Evolutionary conservation across 2,113 vertebrate genomes (phyloP), one percentile per base, ranked within the genome.

Genomic region (Ondatra zibethicus): DNA sequence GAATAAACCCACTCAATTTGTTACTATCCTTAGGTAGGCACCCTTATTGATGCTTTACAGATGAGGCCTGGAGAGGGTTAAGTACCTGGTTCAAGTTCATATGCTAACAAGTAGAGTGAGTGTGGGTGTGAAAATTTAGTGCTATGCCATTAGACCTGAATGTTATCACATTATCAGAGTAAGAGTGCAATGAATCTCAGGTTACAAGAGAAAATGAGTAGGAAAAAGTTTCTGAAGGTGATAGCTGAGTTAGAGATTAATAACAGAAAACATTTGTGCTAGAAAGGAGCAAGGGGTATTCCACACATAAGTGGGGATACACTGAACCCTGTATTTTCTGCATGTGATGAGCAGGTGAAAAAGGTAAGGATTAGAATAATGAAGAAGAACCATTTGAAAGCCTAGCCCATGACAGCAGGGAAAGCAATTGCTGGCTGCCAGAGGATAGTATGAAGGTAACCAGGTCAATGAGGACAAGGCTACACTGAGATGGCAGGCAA

Each of bases 221-320:
- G 11, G 36, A 27, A 88, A 85, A 33, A 2, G 4, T 81, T 96
- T 96, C 89, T 93, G 92, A 93, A 93, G 45, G 86, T 93, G 65
- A 91, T 45, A 91, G 52, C 8, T 84, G 77, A 96, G 52, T 36
- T 82, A 89, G 29, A 10, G 80, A 84, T 92, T 92, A 76, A 80
- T 80, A 92, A 80, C 3, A 84, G 63, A 19, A 90, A 78, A 63
- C 25, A 29, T 94, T 86, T 96, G 42, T 76, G 14, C 29, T 88
- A 92, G 76, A 36, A 39, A 91, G 21, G 16, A 80, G 47, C 66
- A 2, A 81, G 31, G 50, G 50, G 7, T 36, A 84, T 78, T 96
- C 68, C 21, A 82, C 65, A 85, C 61, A 39, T 42, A 90, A 10
- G 17, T 63, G 75, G 45, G 78, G 52, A 81, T 77, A 61, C 31